Base-by-base conservation (phyloP, 2,888 invertebrate genomes). In the Xanthorhoe spadicearia region DNA sequence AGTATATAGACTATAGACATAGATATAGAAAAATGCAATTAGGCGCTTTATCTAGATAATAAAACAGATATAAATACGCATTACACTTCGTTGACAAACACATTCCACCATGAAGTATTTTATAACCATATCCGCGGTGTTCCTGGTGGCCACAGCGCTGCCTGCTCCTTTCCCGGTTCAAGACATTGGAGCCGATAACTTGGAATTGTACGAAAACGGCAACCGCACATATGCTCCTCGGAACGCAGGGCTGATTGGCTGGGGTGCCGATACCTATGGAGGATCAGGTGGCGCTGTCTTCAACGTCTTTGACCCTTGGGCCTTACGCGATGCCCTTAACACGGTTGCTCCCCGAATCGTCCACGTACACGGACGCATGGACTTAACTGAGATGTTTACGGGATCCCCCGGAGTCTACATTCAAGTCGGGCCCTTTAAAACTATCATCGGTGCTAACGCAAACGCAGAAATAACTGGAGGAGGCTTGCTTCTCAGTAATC, bases 391-490 rank as follows among this genome's bases (percentile, higher is more conserved):
- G 23, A 17, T 67, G 6, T 67, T 63, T 9, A 43, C 35, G 0
- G 18, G 28, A 6, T 60, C 63, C 1, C 67, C 67, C 0, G 63
- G 67, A 28, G 67, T 67, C 9, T 0, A 23, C 2, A 0, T 67
- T 0, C 48, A 43, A 0, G 43, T 52, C 10, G 60, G 67, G 23
- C 60, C 67, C 13, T 49, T 43, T 23, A 67, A 63, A 52, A 57
- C 60, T 13, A 67, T 67, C 8, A 38, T 49, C 4, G 64, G 64
- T 2, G 53, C 48, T 15, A 50, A 61, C 32, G 8, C 32, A 18
- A 48, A 59, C 15, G 66, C 69, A 18, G 60, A 66, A 52, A 66
- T 69, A 1, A 46, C 8, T 23, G 69, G 69, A 18, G 69, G 61
- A 19, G 52, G 66, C 9, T 6, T 69, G n/a, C 1, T n/a, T n/a